Evolutionary conservation across 2,113 vertebrate genomes (phyloP).

Genomic region (Laterallus jamaicensis): DNA sequence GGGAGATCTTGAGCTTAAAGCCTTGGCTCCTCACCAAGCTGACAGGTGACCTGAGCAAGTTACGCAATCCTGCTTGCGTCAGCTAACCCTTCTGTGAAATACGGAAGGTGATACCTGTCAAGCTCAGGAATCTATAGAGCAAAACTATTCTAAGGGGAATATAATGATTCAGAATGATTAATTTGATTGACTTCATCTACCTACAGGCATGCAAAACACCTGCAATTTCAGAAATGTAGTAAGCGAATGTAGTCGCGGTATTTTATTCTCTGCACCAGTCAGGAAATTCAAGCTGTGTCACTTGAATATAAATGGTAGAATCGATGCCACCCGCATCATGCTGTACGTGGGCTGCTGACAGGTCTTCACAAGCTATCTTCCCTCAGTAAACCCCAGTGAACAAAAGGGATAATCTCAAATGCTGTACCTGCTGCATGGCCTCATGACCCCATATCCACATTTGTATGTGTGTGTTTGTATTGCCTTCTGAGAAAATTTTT

Average conservation of each 20-base stretch:
- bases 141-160: not conserved
- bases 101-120: not conserved
- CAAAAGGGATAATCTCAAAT: not conserved
- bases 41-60: slow-evolving; percentile 29
- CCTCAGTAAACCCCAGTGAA: not conserved
- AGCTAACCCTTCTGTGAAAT: slow-evolving; percentile 4
- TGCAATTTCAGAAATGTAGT: not conserved
- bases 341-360: not conserved
- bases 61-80: not conserved
- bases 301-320: not conserved
- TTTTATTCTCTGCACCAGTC: not conserved
- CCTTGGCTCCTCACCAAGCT: not conserved
- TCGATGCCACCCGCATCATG: not conserved
- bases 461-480: not conserved
- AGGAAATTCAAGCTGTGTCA: not conserved
- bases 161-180: not conserved
- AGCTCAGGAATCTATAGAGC: not conserved
- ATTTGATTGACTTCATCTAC: not conserved
- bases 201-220: not conserved
- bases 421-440: rapidly evolving
- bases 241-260: not conserved
- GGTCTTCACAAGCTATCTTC: not conserved
- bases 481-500: not conserved
- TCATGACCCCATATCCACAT: rapidly evolving
- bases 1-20: slow-evolving; percentile 24